phyloP scores from a whole-genome alignment of 1,140 invertebrate species.

The Arctopsyche grandis region DNA sequence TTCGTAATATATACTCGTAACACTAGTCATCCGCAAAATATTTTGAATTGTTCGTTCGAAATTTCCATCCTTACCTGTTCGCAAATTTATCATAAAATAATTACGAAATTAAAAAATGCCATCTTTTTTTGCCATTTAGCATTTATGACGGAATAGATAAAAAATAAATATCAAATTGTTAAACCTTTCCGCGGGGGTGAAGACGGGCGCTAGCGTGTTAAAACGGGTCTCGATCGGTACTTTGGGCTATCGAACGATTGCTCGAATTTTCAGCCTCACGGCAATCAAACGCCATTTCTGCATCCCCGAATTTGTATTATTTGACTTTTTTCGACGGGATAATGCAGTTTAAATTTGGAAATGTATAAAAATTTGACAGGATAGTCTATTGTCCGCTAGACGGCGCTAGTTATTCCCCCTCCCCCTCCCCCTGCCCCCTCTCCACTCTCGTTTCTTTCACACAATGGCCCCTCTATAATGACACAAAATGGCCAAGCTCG shows the following conservation, averaged over 20 bases:
- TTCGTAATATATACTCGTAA: too few species aligned
- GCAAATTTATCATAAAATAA: conserved; percentile 4
- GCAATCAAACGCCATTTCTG: background rate
- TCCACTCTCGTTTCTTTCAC: background rate
- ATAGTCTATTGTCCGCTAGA: background rate
- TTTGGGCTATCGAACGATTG: background rate
- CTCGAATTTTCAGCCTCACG: too few species aligned
- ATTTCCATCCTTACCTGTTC: too few species aligned
- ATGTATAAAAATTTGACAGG: background rate
- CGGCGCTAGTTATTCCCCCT: background rate
- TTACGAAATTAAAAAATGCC: background rate
- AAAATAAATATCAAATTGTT: background rate
- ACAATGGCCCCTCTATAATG: background rate
- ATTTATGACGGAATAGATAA: background rate
- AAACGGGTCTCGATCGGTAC: background rate
- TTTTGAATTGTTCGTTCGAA: too few species aligned
- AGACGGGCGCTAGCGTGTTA: background rate
- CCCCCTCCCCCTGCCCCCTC: too few species aligned
- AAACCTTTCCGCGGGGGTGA: background rate
- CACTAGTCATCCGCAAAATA: too few species aligned
- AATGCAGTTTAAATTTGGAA: background rate
- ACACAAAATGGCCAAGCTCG: background rate
- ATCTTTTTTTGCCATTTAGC: background rate
- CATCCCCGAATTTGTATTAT: background rate
- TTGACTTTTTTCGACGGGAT: background rate